Evolutionary conservation across 2,888 invertebrate species (phyloP).

Genomic region (Eupeodes latifasciatus): DNA sequence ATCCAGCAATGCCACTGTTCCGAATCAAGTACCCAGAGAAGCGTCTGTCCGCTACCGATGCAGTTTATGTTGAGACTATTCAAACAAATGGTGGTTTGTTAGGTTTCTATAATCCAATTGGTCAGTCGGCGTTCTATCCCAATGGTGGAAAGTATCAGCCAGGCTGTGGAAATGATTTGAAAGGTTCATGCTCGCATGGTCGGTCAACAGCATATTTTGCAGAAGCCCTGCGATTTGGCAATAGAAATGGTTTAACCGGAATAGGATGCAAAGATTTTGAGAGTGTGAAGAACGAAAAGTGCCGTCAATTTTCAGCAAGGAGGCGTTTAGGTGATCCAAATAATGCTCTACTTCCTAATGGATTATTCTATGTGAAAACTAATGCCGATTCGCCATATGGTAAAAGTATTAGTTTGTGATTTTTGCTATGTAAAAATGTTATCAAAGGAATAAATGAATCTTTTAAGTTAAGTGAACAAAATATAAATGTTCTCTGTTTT

Average conservation of each 20-base stretch:
- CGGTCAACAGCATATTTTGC: slow-evolving; percentile 81
- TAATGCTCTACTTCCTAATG: slow-evolving; percentile 28
- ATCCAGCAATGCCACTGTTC: slow-evolving; percentile 77
- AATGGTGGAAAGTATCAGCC: slow-evolving; percentile 85
- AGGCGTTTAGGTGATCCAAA: slow-evolving; percentile 41
- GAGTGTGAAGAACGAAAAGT: slow-evolving; percentile 15
- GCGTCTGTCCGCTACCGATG: slow-evolving; percentile 74
- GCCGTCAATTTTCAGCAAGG: background rate
- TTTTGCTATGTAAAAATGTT: background rate
- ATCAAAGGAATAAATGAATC: slow-evolving; percentile 27
- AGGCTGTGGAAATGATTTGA: slow-evolving; percentile 83
- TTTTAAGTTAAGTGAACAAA: slow-evolving; percentile 2
- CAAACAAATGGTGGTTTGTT: slow-evolving; percentile 76
- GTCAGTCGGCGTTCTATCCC: slow-evolving; percentile 84
- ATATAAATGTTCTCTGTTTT: too few species aligned
- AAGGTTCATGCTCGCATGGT: slow-evolving; percentile 82
- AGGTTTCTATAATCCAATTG: slow-evolving; percentile 77
- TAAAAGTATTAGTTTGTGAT: slow-evolving; percentile 5
- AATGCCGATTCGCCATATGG: slow-evolving; percentile 16
- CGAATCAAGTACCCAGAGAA: slow-evolving; percentile 31
- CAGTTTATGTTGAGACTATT: slow-evolving; percentile 76
- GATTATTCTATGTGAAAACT: slow-evolving; percentile 45
- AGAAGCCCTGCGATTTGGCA: slow-evolving; percentile 79
- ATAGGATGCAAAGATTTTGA: slow-evolving; percentile 45
- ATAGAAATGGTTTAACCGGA: slow-evolving; percentile 34